Evolutionary conservation across 2,113 vertebrate species (phyloP), one percentile per base, ranked within the genome.

Genomic region (Vimba vimba): DNA sequence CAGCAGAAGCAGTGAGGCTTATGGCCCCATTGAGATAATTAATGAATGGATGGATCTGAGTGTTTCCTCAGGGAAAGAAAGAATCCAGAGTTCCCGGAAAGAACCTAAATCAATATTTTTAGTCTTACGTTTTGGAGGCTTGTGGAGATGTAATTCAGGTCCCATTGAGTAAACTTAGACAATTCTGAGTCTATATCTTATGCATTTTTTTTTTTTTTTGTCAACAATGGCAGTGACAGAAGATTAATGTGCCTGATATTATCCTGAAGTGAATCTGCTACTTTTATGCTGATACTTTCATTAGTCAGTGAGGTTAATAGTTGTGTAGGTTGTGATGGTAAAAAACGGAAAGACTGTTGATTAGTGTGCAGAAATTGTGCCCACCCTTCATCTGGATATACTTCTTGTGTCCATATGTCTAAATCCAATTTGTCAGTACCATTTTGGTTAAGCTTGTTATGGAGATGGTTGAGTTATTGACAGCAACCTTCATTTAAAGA

Each of bases 21-120:
- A 57, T 82, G 80, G 80, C 64, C 80, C 27, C 47, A 36, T 55
- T 50, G 64, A 82, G 80, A 82, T 82, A 68, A 82, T 82, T 82
- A 82, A 82, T 82, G 80, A 71, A 82, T 82, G 64, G 30, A 82
- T 68, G 80, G 64, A 82, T 82, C 47, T 2, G 12, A 25, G 43
- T 55, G 64, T 71, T 52, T 68, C 80, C 47, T 82, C 17, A 5
- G 79, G 79, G 62, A 21, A 50, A 50, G 25, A 68, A 82, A 30
- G 60, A 82, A 23, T 82, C n/a, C 17, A 66, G 17, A 80, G 57
- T 8, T 57, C 19, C 55, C 55, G 47, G 47, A 52, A 55, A 55
- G 25, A 55, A 43, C 23, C 78, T 64, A 69, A 82, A 52, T 69
- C 62, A 30, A 21, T 30, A 68, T 33, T 47, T 30, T 47, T 30